Conservation (phyloP, 2,797 vertebrate species). For the Lacerta bilineata region DNA sequence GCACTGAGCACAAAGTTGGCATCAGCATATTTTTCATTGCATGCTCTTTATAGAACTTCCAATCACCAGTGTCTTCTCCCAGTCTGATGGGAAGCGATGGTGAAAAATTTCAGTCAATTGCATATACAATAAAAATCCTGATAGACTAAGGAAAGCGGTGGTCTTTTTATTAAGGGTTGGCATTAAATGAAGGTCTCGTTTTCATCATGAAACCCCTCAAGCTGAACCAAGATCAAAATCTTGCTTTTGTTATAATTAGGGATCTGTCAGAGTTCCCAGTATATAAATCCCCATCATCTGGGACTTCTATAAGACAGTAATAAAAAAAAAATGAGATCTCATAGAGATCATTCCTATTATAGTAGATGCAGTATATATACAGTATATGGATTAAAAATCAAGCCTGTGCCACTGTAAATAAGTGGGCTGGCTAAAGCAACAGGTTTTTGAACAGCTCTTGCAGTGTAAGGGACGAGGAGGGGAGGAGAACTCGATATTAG, state of each 20-base stretch:
- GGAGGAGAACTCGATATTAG: too few relatives aligned
- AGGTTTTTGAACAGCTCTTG: background rate
- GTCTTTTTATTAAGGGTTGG: conserved; percentile 20
- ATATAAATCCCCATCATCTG: conserved; percentile 26
- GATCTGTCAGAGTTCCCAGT: conserved; percentile 37
- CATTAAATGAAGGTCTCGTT: conserved; percentile 41
- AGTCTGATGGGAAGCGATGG: conserved; percentile 26
- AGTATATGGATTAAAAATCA: background rate
- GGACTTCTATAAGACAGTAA: background rate
- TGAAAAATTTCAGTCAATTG: conserved; percentile 38
- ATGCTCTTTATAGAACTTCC: conserved; percentile 29
- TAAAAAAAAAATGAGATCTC: too few relatives aligned
- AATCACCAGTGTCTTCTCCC: conserved; percentile 16
- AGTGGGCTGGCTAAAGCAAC: background rate
- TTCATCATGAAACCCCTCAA: conserved; percentile 59
- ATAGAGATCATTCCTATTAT: background rate
- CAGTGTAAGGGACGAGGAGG: background rate
- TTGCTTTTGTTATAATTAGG: conserved; percentile 38
- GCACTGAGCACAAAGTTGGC: background rate
- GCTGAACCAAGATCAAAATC: conserved; percentile 53
- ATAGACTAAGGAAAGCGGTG: conserved; percentile 48
- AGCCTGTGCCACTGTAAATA: background rate
- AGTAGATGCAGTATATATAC: background rate
- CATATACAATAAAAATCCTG: conserved; percentile 20
- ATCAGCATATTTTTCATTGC: conserved; percentile 55